These are phyloP conservation scores for Hydrozoanthus gracilis DNA, from an alignment of 92 coral and sea anemone species.

Conservation along the genomic window DNA sequence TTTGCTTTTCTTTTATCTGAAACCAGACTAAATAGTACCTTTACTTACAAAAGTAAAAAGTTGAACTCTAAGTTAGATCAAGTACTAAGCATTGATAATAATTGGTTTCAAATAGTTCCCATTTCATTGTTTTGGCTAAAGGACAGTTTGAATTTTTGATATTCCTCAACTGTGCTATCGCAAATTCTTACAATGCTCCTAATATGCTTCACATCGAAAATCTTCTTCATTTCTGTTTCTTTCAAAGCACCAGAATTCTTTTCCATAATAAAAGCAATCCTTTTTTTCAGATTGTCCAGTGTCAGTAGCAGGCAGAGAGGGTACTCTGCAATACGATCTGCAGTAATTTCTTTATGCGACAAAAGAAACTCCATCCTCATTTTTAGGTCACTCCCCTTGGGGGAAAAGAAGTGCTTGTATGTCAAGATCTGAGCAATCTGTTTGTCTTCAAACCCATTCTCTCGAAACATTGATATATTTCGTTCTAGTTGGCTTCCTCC, in stretches of 20 bases:
- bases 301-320: conserved; percentile 80
- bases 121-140: background rate
- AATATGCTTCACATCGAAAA: conserved; percentile 67
- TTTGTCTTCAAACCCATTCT: conserved; percentile 74
- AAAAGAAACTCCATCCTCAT: conserved; percentile 76
- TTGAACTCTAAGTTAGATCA: no score
- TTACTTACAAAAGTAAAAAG: no score
- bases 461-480: conserved; percentile 70
- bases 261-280: conserved; percentile 72
- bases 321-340: conserved; percentile 64
- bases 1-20: no score
- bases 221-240: conserved; percentile 58
- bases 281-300: conserved; percentile 64
- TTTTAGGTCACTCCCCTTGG: conserved; percentile 70
- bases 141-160: conserved; percentile 43
- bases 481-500: conserved; percentile 69
- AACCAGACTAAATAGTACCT: no score
- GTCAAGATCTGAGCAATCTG: conserved; percentile 79
- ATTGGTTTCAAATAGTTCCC: background rate
- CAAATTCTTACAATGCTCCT: conserved; percentile 73
- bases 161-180: conserved; percentile 69
- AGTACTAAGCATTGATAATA: background rate
- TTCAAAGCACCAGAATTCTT: conserved; percentile 73
- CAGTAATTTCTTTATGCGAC: conserved; percentile 70
- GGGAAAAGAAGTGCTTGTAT: conserved; percentile 78